Base-by-base conservation (phyloP, 2,113 vertebrate species). In the Xenotilapia caudafasciata region DNA sequence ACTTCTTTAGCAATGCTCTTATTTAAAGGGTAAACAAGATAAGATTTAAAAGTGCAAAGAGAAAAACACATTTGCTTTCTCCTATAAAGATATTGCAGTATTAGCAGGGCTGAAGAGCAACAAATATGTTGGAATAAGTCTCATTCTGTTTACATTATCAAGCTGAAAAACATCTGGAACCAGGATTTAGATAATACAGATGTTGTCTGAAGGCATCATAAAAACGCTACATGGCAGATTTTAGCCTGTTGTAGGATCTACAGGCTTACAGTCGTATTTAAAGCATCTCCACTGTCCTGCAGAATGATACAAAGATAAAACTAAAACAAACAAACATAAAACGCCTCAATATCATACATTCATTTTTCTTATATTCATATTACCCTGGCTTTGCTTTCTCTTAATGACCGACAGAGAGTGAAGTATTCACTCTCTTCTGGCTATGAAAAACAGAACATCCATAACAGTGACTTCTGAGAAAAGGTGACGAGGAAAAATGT, bases 1-100 rank as follows among this genome's bases (percentile, higher is more conserved):
- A 73, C 68, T 45, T 73, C 13, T 54, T 14, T 55, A 38, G 19
- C 51, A 80, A 14, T 56, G 33, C 11, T 75, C 23, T 8, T 60
- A 54, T 62, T 70, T 83, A 49, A 49, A 31, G 73, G 28, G 45
- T 77, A 84, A 86, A 82, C 62, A 28, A 68, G 35, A 73, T 53
- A 40, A 21, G 15, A 86, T 84, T n/a, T 60, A 15, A 80, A 90
- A 82, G 84, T 91, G 88, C 83, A 88, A 60, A 40, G 23, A 62
- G 40, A 82, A 35, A 62, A 82, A 13, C 1, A 47, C 15, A 45
- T 47, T 19, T 60, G 9, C 38, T 2, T 33, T 49, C n/a, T 21
- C 2, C 70, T 11, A n/a, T 7, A 77, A 77, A 31, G 3, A 12
- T 33, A 13, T 9, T 33, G 73, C 11, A 51, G 10, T 31, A 77